These are phyloP conservation scores for Ondatra zibethicus DNA, from an alignment of 2,113 vertebrate species.

Conservation along the genomic window DNA sequence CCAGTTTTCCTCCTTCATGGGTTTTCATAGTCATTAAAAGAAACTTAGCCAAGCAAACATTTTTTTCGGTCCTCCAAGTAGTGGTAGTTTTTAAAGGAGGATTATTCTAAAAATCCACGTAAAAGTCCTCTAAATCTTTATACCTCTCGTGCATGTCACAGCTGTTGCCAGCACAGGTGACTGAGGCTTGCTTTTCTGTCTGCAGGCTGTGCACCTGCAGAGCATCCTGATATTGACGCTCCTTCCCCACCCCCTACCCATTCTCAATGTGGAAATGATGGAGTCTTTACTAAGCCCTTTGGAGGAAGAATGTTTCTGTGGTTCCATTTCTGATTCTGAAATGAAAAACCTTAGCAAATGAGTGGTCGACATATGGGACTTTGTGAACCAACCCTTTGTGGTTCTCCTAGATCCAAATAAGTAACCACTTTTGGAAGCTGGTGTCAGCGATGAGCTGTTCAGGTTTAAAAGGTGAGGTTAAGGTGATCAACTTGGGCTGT, in stretches of 20 bases:
- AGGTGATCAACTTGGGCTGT: background rate
- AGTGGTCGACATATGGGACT: conserved; percentile 57
- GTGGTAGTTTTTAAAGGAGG: conserved; percentile 36
- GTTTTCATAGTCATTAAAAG: conserved; percentile 80
- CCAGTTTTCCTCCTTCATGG: conserved; percentile 78
- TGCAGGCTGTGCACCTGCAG: conserved; percentile 55
- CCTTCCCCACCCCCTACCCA: background rate
- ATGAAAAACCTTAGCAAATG: conserved; percentile 70
- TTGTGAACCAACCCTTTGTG: background rate
- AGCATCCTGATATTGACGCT: conserved; percentile 13
- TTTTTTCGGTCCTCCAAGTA: conserved; percentile 56
- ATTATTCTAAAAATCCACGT: conserved; percentile 46
- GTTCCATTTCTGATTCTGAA: conserved; percentile 46
- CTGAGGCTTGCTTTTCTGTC: conserved; percentile 63
- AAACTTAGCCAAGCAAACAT: conserved; percentile 81
- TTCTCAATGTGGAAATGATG: conserved; percentile 59
- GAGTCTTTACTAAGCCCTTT: conserved; percentile 60
- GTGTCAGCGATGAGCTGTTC: accelerated
- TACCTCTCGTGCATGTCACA: background rate
- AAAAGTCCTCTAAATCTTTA: conserved; percentile 54
- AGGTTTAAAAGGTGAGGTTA: background rate
- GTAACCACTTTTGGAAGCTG: background rate
- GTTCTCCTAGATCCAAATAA: background rate
- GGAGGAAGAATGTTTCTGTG: conserved; percentile 48
- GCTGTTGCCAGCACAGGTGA: background rate